Evolutionary conservation across 2,797 vertebrate species (phyloP).

Genomic region (Ara ararauna): DNA sequence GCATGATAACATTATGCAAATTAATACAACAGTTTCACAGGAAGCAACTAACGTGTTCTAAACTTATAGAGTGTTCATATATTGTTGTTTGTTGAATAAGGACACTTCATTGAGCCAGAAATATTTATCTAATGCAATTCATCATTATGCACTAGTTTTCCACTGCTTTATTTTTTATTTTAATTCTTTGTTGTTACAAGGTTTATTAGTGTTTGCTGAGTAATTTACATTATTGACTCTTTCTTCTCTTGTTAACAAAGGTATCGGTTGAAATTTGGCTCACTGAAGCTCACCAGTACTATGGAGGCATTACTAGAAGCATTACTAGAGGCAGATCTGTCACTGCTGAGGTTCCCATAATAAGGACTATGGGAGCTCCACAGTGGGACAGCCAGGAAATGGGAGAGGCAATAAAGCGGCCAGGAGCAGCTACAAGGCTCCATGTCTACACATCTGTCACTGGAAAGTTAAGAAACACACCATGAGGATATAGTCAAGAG

Average conservation of each 20-base stretch:
- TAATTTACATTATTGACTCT: neutral
- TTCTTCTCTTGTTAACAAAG: neutral
- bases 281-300: neutral
- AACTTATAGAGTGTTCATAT: neutral
- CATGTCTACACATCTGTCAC: neutral
- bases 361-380: accelerated
- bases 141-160: neutral
- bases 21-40: neutral
- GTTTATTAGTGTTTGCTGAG: neutral
- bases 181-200: neutral
- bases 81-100: neutral
- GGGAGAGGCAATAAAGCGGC: neutral
- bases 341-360: neutral
- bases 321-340: neutral
- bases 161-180: neutral
- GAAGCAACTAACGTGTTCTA: neutral
- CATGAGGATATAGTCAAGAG: neutral
- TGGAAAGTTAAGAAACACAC: neutral
- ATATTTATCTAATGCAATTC: neutral
- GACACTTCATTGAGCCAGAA: neutral
- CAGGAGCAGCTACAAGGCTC: neutral
- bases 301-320: neutral
- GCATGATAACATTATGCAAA: neutral
- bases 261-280: neutral
- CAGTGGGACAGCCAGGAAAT: neutral